Base-by-base conservation (phyloP, 2,113 vertebrate genomes). In the Macaca mulatta region DNA sequence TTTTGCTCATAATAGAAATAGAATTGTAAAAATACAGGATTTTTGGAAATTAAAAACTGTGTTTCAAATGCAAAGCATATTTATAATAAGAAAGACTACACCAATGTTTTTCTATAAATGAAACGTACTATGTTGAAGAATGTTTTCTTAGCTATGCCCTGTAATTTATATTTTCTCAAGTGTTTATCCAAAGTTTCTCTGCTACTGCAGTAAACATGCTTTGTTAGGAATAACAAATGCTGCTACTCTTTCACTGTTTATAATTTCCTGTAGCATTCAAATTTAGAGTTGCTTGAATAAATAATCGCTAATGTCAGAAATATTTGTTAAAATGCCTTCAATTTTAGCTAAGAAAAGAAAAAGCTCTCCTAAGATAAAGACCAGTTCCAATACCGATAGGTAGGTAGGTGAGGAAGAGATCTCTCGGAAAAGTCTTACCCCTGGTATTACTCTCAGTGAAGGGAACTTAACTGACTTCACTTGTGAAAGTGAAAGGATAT, bases 311-410 rank as follows among this genome's bases (percentile, higher is more conserved):
- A 70, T 77, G 7, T 59, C 23, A 90, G 45, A 50, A 43, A 90
- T n/a, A 75, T n/a, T 89, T 90, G 30, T 84, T 45, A 85, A 95
- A 94, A 81, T 86, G 55, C 20, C 45, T 91, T 72, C 20, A 55
- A 3, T 45, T 83, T 95, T 94, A 93, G 57, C 23, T 80, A 93
- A 81, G 90, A 5, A 92, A 77, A 81, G 16, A 9, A 86, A 97
- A 92, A 91, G 22, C 12, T 82, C 25, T 59, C 74, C 80, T 94
- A 70, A 96, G 25, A 9, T 22, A 50, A 93, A 90, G 40, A 30
- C 59, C 74, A 50, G 1, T 83, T 94, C 8, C 0, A 59, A 43
- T 32, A 87, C 50, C 48, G 40, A 75, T 25, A 80, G 13, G 79
- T 35, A 95, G 13, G 79, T 81, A 70, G 20, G 14, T 50, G 87